Base-by-base conservation (phyloP, 92 coral and sea anemone genomes). In the Epizoanthus stellaris region DNA sequence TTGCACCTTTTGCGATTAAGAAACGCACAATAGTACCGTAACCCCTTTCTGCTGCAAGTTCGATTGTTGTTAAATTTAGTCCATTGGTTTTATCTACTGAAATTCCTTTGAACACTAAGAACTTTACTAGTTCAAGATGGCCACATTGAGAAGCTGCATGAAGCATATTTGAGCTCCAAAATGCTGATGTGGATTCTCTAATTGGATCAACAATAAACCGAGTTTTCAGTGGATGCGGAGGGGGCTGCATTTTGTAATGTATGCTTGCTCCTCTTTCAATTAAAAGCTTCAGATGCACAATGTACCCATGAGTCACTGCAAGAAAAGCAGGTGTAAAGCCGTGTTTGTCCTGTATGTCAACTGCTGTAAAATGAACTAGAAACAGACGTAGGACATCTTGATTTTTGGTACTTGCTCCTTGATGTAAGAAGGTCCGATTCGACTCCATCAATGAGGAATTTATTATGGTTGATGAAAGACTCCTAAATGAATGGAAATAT, bases 241-340 rank as follows among this genome's bases (percentile, higher is more conserved):
- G 73, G 39, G 73, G 66, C 14, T 81, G 63, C 6, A 87, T 85
- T 68, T 70, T 80, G 13, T 80, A 85, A 53, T 87, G 87, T 0
- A 91, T 49, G 23, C 77, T 75, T 8, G 92, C 93, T 17, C 95
- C 93, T 65, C 36, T 71, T 4, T 45, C 71, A n/a, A 93, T 87
- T 47, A 89, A 80, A 0, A 87, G 65, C 13, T 80, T 70, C 17
- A 93, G n/a, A 19, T 87, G 89, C 19, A 70, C 80, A 3, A 91
- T 76, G 23, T 66, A 74, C 2, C 98, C 93, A 47, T 87, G 80
- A 25, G 77, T 81, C 54, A 93, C 95, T 17, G 97, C 90, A 10
- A 86, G 47, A 63, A 86, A 71, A 39, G 94, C 97, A 19, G 97
- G 92, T 19, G 98, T 93, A 30, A 84, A 73, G 19, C 91, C 89